Percentiles rank a stretch among this genome's conserved stretches.
Conservation (phyloP, 2,113 vertebrate genomes). For the Coptodon bakossiorum region DNA sequence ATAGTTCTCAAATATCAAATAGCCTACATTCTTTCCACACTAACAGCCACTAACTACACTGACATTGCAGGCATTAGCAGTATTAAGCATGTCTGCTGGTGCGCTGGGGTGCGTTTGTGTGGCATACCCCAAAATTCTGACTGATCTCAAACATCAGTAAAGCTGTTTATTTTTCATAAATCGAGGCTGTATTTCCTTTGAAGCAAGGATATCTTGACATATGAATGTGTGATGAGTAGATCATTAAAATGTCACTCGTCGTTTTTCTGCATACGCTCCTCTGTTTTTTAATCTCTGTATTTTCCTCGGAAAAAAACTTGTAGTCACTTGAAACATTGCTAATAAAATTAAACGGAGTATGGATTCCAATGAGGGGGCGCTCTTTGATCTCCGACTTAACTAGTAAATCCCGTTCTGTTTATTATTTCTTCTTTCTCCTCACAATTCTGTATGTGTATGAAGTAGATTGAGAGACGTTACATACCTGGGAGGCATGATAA, state of each 20-base stretch:
- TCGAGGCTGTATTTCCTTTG: background rate
- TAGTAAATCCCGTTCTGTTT: background rate
- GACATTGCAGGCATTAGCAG: background rate
- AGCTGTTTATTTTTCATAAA: background rate
- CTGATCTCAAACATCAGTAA: background rate
- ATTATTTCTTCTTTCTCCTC: background rate
- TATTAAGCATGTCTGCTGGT: background rate
- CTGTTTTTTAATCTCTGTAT: background rate
- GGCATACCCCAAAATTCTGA: background rate
- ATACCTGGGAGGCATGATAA: background rate
- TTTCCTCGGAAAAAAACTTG: background rate
- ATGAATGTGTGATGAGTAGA: background rate
- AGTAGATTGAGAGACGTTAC: background rate
- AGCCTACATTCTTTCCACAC: fast-evolving
- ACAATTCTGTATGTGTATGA: background rate
- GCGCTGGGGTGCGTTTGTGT: background rate
- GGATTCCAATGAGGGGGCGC: background rate
- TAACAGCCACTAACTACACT: background rate
- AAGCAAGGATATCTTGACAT: background rate
- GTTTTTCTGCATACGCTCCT: background rate
- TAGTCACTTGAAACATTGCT: background rate
- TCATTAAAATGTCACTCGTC: background rate
- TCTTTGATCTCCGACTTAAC: background rate
- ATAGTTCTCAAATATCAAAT: background rate
- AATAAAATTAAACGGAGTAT: background rate